Evolutionary conservation across 2,888 invertebrate species (phyloP).

Genomic region (Eilema sororculum): DNA sequence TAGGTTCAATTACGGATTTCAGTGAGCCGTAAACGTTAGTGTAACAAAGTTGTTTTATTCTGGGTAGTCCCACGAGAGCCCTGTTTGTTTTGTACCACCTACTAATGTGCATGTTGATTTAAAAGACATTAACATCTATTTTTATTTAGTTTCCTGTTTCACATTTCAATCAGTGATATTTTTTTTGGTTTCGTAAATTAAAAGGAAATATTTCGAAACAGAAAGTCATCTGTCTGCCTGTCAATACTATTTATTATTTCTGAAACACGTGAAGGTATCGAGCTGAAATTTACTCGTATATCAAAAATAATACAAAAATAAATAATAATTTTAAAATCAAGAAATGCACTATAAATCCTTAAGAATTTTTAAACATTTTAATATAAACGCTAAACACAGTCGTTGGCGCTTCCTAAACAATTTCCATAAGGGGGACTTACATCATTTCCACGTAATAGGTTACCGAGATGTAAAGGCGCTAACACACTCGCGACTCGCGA

Average conservation of each 20-base stretch:
- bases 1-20: slow-evolving; percentile 11
- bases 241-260: too few species aligned
- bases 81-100: neutral
- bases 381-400: slow-evolving; percentile 49
- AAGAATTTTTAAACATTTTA: slow-evolving; percentile 24
- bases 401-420: slow-evolving; percentile 59
- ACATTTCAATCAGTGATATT: too few species aligned
- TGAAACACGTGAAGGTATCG: too few species aligned
- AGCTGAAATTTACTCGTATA: too few species aligned
- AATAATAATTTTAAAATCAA: too few species aligned
- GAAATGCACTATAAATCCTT: too few species aligned
- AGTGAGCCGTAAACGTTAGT: slow-evolving; percentile 2
- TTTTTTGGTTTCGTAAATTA: too few species aligned
- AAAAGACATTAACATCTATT: neutral
- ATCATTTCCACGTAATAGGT: slow-evolving; percentile 56
- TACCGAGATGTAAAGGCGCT: slow-evolving; percentile 40
- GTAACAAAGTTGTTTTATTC: neutral
- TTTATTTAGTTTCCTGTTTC: too few species aligned
- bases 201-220: too few species aligned
- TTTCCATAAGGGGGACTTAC: slow-evolving; percentile 57
- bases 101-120: neutral
- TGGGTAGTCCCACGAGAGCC: slow-evolving; percentile 16
- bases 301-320: too few species aligned
- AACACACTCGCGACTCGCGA: slow-evolving; percentile 34
- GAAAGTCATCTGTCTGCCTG: too few species aligned